Base-by-base conservation (phyloP, 2,888 invertebrate species). In the Andricus curvator region DNA sequence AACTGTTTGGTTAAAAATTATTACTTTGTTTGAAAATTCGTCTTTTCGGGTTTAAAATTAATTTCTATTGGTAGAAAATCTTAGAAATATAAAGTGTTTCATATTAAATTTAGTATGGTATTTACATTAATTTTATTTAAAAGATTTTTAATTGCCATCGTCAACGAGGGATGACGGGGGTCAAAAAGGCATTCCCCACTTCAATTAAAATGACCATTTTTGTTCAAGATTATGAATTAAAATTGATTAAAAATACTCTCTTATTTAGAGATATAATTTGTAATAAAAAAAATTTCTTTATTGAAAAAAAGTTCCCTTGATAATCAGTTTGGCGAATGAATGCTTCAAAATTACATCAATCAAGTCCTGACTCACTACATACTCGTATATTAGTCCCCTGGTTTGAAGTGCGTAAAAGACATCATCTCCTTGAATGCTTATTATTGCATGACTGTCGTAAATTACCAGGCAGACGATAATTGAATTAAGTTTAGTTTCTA, bases 371-470 rank as follows among this genome's bases (percentile, higher is more conserved):
- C 4, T 37, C 37, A 37, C 41, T 41, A 37, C 37, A 37, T 37
- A 8, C 8, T 37, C 37, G 37, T 37, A 37, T n/a, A 13, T 66
- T 37, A 67, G 20, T 37, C n/a, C n/a, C 20, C 41, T 37, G 5
- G 11, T 41, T 67, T 37, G 20, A 41, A 67, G 41, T 37, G 37
- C 4, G n/a, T 67, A 41, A 67, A 66, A 67, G 66, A 67, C 15
- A 25, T 62, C 15, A 62, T 37, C 37, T 33, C n/a, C 66, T 20
- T 37, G 37, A 67, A 13, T 41, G 37, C 66, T 67, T 41, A 67
- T 67, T 67, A 67, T 67, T 67, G 41, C 66, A 67, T 67, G 66
- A 67, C 37, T 67, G n/a, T 41, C 37, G 22, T 67, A 67, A 67
- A 67, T 67, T 67, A 41, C n/a, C 37, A 67, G 22, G 33, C 20